Evolutionary conservation across 2,113 vertebrate species (phyloP).

Genomic region (Megaptera novaeangliae): DNA sequence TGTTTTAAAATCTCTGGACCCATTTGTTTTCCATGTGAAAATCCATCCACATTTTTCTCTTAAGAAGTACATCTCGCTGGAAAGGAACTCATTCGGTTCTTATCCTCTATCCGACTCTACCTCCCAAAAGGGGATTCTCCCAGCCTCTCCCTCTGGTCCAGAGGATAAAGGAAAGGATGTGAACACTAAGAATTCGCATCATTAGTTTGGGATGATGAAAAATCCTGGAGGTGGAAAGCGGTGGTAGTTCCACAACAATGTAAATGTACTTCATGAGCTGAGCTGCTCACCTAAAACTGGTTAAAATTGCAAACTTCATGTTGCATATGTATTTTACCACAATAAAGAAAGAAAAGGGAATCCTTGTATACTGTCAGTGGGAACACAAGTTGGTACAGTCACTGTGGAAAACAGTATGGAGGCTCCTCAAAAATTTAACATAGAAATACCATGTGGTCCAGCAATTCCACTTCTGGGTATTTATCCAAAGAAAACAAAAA

Average conservation of each 20-base stretch:
- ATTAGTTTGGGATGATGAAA: background rate
- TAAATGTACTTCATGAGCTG: background rate
- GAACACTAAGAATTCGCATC: background rate
- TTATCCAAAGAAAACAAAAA: background rate
- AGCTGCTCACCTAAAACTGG: background rate
- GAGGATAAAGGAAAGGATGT: background rate
- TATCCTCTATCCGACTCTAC: background rate
- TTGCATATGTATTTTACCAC: background rate
- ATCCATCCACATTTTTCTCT: background rate
- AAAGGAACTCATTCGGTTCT: background rate
- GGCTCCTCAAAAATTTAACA: background rate
- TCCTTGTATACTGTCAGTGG: background rate
- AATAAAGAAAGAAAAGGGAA: background rate
- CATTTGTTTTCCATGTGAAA: conserved; percentile 8
- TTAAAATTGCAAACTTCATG: background rate
- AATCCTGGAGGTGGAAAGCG: background rate
- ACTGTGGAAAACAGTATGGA: background rate
- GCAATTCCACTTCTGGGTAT: background rate
- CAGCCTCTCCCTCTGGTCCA: background rate
- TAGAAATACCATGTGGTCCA: background rate
- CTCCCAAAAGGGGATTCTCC: fast-evolving
- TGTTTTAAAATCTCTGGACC: background rate
- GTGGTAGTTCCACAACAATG: too few relatives aligned
- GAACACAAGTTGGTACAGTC: background rate
- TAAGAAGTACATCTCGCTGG: background rate